Percentiles rank a stretch among this genome's conserved stretches.
These are phyloP conservation scores for Calephelis nemesis DNA, from an alignment of 1,140 invertebrate species.

Conservation along the genomic window DNA sequence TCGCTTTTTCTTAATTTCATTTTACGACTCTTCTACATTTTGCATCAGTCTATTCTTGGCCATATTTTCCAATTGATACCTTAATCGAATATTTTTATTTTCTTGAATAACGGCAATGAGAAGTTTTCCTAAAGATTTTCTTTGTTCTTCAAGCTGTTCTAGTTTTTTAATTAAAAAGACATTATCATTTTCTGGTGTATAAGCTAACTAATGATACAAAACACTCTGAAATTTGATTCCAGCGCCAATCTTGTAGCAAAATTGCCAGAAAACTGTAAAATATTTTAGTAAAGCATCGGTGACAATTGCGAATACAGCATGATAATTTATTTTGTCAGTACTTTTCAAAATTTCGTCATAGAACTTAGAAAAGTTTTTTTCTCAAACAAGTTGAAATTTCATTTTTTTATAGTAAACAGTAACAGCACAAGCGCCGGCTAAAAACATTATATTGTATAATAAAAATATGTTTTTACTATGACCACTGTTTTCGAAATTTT, in stretches of 20 bases:
- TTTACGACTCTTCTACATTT: slow-evolving; percentile 51
- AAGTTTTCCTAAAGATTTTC: slow-evolving; percentile 49
- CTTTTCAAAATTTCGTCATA: not conserved
- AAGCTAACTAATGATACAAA: not conserved
- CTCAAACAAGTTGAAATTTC: slow-evolving; percentile 27
- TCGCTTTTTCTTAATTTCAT: slow-evolving; percentile 52
- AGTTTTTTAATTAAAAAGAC: slow-evolving; percentile 52
- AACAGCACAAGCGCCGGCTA: slow-evolving; percentile 46
- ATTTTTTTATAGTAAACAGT: slow-evolving; percentile 46
- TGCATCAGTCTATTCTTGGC: slow-evolving; percentile 49
- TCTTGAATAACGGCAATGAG: slow-evolving; percentile 51
- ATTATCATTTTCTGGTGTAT: slow-evolving; percentile 28
- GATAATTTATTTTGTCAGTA: not conserved
- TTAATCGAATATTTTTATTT: slow-evolving; percentile 57
- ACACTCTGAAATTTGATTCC: not conserved
- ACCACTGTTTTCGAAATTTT: not conserved
- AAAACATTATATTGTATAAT: slow-evolving; percentile 45
- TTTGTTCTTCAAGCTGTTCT: slow-evolving; percentile 51
- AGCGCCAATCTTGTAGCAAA: not conserved
- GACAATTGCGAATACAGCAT: not conserved
- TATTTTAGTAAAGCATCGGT: not conserved
- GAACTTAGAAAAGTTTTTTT: slow-evolving; percentile 8
- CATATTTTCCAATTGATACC: slow-evolving; percentile 49
- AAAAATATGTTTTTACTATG: slow-evolving; percentile 26
- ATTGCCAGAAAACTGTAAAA: not conserved